Evolutionary conservation across 1,140 invertebrate species (phyloP).

Genomic region (Caenorhabditis inopinata): DNA sequence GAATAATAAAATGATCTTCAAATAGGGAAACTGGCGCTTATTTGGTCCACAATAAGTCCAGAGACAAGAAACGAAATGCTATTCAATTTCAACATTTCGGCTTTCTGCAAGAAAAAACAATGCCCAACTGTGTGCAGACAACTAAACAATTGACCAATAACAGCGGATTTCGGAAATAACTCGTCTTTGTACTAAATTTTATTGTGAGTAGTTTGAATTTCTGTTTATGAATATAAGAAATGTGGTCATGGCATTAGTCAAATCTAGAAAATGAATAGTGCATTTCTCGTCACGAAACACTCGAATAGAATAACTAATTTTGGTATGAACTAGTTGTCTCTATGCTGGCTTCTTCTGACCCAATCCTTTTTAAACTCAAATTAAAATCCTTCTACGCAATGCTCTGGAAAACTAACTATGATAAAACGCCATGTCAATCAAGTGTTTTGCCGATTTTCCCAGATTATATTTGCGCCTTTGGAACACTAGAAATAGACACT

Average conservation of each 20-base stretch:
- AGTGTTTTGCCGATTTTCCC: background rate
- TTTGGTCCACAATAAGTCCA: too few species aligned
- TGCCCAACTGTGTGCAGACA: background rate
- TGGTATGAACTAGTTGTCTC: too few species aligned
- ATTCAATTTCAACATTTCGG: too few species aligned
- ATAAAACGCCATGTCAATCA: background rate
- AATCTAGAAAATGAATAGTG: background rate
- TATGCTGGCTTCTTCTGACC: background rate
- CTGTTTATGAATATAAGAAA: too few species aligned
- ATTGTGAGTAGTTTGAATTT: too few species aligned
- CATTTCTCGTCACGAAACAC: too few species aligned
- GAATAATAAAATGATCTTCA: background rate
- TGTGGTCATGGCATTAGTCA: too few species aligned
- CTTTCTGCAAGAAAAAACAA: background rate
- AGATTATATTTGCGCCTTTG: background rate
- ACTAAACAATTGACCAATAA: too few species aligned
- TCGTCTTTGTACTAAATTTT: too few species aligned
- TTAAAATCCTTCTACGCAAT: background rate
- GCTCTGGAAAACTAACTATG: background rate
- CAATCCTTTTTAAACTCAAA: background rate
- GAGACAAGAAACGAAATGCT: too few species aligned
- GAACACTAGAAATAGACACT: slow-evolving; percentile 6
- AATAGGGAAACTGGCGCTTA: background rate
- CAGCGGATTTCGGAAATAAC: too few species aligned
- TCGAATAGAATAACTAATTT: too few species aligned